Percentiles rank a stretch among this genome's conserved stretches.
phyloP scores from a whole-genome alignment of 1,140 invertebrate species.

The Harpegnathos saltator region DNA sequence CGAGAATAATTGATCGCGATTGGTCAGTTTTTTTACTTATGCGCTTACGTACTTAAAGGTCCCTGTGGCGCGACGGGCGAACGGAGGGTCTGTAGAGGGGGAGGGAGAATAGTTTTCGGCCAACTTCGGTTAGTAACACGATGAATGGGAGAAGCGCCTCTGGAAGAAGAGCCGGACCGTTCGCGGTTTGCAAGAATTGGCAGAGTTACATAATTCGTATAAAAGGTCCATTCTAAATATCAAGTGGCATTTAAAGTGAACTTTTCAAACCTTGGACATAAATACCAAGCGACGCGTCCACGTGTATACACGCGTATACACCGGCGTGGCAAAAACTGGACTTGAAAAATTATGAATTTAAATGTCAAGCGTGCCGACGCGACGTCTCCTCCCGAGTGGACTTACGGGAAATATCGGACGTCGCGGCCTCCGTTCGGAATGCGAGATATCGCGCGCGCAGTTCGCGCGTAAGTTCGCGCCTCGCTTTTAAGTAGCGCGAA shows the following conservation, averaged over 20 bases:
- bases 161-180: not conserved
- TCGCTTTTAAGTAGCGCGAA: too few species aligned
- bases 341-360: not conserved
- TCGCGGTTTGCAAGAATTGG: not conserved
- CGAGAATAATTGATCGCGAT: too few species aligned
- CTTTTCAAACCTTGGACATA: not conserved
- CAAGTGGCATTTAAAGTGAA: not conserved
- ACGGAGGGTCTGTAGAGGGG: too few species aligned
- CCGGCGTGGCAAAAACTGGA: too few species aligned
- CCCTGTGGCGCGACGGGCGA: too few species aligned
- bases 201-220: not conserved
- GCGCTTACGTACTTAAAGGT: too few species aligned
- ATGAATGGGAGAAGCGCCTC: not conserved
- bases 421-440: too few species aligned
- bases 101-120: too few species aligned
- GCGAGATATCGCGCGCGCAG: too few species aligned
- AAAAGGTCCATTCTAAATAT: not conserved
- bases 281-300: not conserved
- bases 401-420: not conserved
- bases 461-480: too few species aligned
- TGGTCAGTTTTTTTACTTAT: too few species aligned
- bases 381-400: not conserved
- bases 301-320: too few species aligned
- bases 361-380: slow-evolving; percentile 18
- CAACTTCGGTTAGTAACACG: not conserved